phyloP scores from a whole-genome alignment of 1,140 invertebrate genomes.

The Zaprionus nigranus region DNA sequence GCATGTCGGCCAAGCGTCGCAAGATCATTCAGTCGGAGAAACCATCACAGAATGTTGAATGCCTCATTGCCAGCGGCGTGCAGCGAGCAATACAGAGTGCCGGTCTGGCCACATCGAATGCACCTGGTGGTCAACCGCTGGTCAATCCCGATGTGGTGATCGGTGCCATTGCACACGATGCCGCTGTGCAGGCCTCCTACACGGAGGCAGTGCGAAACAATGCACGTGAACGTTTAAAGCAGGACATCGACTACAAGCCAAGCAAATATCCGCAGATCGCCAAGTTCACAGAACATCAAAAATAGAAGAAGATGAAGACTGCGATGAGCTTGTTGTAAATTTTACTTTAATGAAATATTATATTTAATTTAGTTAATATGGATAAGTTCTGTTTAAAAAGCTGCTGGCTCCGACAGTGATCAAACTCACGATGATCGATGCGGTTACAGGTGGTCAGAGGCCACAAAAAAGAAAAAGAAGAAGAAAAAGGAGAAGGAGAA shows the following conservation, averaged over 20 bases:
- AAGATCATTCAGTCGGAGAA: conserved; percentile 87
- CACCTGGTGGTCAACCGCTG: conserved; percentile 60
- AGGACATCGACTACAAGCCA: conserved; percentile 73
- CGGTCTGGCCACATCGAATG: conserved; percentile 82
- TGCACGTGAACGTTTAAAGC: conserved; percentile 72
- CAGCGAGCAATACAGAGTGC: conserved; percentile 85
- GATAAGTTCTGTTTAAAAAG: conserved; percentile 65
- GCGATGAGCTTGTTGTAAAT: conserved; percentile 66
- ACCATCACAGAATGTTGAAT: conserved; percentile 82
- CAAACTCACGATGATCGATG: background rate
- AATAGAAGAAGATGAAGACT: conserved; percentile 45
- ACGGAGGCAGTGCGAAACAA: conserved; percentile 69
- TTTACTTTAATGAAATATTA: conserved; percentile 69
- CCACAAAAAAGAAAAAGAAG: conserved; percentile 14
- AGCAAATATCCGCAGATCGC: conserved; percentile 82
- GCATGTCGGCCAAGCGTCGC: conserved; percentile 92
- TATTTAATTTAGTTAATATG: conserved; percentile 76
- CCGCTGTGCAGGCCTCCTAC: conserved; percentile 67
- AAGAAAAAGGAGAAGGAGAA: background rate
- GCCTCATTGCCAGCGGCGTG: conserved; percentile 85
- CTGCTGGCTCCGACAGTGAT: conserved; percentile 3
- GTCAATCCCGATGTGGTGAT: conserved; percentile 62
- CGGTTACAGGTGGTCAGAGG: background rate
- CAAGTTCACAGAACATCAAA: conserved; percentile 76
- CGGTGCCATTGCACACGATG: conserved; percentile 69